These are phyloP conservation scores for Anas platyrhynchos DNA, from an alignment of 2,113 vertebrate species.

Conservation along the genomic window DNA sequence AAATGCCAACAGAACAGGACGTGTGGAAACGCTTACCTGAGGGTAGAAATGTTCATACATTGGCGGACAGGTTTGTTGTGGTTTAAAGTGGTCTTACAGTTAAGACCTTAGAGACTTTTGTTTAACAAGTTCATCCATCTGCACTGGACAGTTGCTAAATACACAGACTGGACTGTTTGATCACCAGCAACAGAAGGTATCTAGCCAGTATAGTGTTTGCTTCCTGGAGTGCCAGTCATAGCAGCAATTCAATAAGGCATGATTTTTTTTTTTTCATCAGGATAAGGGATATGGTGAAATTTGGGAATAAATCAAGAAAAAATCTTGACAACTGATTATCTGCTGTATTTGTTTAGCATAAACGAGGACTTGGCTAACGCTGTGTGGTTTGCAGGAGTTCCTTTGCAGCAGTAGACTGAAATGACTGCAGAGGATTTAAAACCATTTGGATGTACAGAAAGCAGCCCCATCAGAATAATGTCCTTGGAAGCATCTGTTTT, in stretches of 20 bases:
- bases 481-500: constrained; percentile 5
- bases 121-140: not conserved
- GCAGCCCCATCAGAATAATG: not conserved
- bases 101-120: not conserved
- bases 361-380: not conserved
- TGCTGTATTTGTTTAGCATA: not conserved
- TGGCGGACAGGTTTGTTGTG: not conserved
- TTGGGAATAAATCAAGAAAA: not conserved
- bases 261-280: not conserved
- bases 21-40: not conserved
- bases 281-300: not conserved
- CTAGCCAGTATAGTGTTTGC: not conserved
- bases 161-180: not conserved
- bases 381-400: not conserved
- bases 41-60: not conserved
- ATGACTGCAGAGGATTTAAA: constrained; percentile 22
- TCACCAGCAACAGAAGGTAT: not conserved
- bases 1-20: not conserved
- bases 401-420: not conserved
- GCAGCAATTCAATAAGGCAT: not conserved
- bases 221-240: not conserved
- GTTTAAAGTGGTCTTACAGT: not conserved
- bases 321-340: not conserved
- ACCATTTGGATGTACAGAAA: constrained; percentile 1
- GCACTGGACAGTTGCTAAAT: not conserved